A percentile compares a stretch with the other conserved stretches of the same genome.
Conservation (phyloP, 2,797 vertebrate genomes). For the Champsocephalus gunnari region DNA sequence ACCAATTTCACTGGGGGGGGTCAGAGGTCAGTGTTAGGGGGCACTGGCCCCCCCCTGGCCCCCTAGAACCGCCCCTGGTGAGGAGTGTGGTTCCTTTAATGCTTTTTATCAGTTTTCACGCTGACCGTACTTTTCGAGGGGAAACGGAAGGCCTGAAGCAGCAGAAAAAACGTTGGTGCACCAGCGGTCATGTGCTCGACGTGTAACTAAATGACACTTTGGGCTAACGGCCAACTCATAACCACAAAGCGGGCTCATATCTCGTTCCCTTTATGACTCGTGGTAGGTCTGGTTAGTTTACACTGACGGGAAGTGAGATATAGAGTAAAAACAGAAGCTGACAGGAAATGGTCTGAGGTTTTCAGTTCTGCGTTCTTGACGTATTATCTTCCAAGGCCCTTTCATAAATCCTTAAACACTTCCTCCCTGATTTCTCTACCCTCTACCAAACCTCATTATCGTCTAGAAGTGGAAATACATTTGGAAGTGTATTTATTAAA, state of each 20-base stretch:
- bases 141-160: not conserved
- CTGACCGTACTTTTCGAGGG: not conserved
- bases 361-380: not conserved
- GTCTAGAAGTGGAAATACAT: too few species aligned
- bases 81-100: not conserved
- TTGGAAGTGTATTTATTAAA: too few species aligned
- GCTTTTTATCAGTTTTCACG: not conserved
- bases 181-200: not conserved
- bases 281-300: not conserved
- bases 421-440: too few species aligned
- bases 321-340: conserved; percentile 18
- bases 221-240: conserved; percentile 29
- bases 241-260: conserved; percentile 41
- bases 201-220: not conserved
- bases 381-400: not conserved
- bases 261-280: conserved; percentile 35
- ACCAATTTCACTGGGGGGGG: too few species aligned
- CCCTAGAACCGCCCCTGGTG: too few species aligned
- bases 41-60: too few species aligned
- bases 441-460: too few species aligned
- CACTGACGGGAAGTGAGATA: conserved; percentile 17
- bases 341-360: conserved; percentile 47
- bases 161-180: not conserved
- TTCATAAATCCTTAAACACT: too few species aligned
- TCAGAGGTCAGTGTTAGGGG: too few species aligned